phyloP scores from a whole-genome alignment of 2,113 vertebrate genomes.

The Caloenas nicobarica region DNA sequence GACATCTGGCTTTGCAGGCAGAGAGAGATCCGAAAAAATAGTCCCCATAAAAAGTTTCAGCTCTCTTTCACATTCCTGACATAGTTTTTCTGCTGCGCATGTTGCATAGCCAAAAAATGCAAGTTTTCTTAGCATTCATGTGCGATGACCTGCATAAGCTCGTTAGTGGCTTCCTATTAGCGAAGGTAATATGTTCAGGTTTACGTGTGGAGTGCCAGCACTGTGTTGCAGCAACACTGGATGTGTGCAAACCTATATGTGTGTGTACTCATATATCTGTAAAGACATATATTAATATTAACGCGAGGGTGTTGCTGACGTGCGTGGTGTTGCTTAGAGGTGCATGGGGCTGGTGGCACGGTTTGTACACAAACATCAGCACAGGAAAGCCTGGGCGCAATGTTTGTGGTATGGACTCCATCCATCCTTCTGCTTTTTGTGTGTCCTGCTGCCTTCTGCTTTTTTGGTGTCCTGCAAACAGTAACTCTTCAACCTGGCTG shows the following conservation, averaged over 20 bases:
- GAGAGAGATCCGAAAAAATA: background rate
- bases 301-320: rapidly evolving
- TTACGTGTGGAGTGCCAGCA: background rate
- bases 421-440: background rate
- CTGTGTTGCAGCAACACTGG: background rate
- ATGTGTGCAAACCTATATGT: rapidly evolving
- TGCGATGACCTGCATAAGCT: background rate
- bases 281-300: background rate
- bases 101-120: background rate
- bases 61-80: background rate
- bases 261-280: rapidly evolving
- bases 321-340: background rate
- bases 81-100: background rate
- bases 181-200: rapidly evolving
- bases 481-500: background rate
- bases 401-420: background rate
- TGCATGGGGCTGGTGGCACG: background rate
- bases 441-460: background rate
- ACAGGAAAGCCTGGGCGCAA: background rate
- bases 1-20: background rate
- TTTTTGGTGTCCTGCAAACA: too few relatives aligned
- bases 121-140: background rate
- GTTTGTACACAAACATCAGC: background rate
- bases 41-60: conserved; percentile 9
- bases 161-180: background rate